Percentiles rank a stretch among this genome's conserved stretches.
These are phyloP conservation scores for Emmelina monodactyla DNA, from an alignment of 2,888 invertebrate species.

Conservation along the genomic window DNA sequence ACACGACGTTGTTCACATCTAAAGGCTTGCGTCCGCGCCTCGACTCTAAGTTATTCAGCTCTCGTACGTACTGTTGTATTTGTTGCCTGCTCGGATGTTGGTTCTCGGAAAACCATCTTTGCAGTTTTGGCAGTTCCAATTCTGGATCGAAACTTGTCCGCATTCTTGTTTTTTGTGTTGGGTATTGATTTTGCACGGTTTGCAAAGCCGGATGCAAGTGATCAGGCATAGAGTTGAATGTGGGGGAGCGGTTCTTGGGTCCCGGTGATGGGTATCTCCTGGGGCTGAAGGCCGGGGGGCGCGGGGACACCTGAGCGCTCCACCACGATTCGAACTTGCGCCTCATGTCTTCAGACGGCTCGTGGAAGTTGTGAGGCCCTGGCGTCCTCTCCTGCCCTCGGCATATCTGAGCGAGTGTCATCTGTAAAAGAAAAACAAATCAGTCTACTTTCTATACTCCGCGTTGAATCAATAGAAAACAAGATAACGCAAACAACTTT, in stretches of 20 bases:
- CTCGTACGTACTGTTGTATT: conserved; percentile 94
- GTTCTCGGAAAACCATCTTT: conserved; percentile 96
- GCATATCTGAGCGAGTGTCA: conserved; percentile 82
- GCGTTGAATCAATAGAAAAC: conserved; percentile 28
- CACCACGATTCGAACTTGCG: conserved; percentile 94
- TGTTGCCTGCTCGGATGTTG: conserved; percentile 97
- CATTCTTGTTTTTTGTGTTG: conserved; percentile 91
- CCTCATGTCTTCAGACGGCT: conserved; percentile 83
- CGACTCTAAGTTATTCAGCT: conserved; percentile 91
- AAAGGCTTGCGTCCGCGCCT: conserved; percentile 91
- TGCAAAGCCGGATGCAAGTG: conserved; percentile 78
- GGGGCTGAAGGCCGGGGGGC: conserved; percentile 58
- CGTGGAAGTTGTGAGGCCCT: conserved; percentile 70
- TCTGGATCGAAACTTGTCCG: conserved; percentile 97
- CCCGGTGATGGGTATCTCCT: conserved; percentile 55
- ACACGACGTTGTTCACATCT: conserved; percentile 95
- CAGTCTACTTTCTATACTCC: conserved; percentile 20
- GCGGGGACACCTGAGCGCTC: conserved; percentile 75
- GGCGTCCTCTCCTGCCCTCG: conserved; percentile 75
- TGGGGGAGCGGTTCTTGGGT: conserved; percentile 61
- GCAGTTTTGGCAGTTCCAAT: conserved; percentile 93
- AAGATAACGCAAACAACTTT: conserved; percentile 49
- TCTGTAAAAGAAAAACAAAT: conserved; percentile 69
- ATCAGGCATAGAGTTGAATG: conserved; percentile 52
- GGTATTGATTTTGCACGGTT: conserved; percentile 77